Evolutionary conservation across 2,797 vertebrate genomes (phyloP).

Genomic region (Semaprochilodus insignis): DNA sequence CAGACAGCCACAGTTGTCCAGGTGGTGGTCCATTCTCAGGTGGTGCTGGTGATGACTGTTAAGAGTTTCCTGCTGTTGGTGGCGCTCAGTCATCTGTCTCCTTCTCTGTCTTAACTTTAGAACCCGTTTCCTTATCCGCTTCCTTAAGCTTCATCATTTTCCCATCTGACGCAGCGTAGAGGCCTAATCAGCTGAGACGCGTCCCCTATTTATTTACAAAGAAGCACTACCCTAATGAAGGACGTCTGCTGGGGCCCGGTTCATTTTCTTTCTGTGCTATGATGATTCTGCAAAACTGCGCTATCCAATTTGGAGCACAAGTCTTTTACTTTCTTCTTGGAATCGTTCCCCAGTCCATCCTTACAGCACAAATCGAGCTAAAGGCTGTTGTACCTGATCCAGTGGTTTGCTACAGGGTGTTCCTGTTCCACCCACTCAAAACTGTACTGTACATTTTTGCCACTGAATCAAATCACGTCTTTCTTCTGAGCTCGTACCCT

Average conservation of each 20-base stretch:
- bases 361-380: background rate
- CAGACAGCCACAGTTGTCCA: too few relatives aligned
- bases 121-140: background rate
- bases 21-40: too few relatives aligned
- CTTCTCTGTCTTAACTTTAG: background rate
- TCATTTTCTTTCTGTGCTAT: background rate
- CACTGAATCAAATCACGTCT: background rate
- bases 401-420: background rate
- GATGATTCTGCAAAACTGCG: background rate
- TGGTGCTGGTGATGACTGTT: too few relatives aligned
- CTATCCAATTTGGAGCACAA: background rate
- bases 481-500: background rate
- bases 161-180: background rate
- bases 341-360: background rate
- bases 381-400: background rate
- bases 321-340: background rate
- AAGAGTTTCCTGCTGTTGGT: too few relatives aligned
- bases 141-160: background rate
- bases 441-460: background rate
- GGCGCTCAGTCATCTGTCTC: background rate
- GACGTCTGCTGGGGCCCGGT: background rate
- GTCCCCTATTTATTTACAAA: conserved; percentile 6
- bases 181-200: background rate
- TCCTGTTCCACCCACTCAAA: background rate
- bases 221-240: conserved; percentile 5